phyloP scores from a whole-genome alignment of 2,888 invertebrate species.

The Ormia ochracea region DNA sequence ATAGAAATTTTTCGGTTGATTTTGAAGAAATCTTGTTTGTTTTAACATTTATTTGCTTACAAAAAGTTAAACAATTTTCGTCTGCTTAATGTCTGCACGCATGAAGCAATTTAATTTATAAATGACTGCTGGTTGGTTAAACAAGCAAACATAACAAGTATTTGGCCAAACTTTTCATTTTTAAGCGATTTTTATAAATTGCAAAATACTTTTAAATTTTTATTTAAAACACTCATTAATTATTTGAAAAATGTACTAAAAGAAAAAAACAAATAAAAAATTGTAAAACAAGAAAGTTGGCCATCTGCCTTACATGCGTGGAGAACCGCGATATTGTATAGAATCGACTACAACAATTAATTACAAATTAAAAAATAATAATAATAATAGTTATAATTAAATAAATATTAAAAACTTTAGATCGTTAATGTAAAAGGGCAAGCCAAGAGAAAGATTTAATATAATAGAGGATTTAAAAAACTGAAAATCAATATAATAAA shows the following conservation, averaged over 20 bases:
- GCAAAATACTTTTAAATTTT: background rate
- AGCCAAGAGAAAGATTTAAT: too few relatives aligned
- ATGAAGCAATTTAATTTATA: constrained; percentile 30
- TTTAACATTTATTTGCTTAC: background rate
- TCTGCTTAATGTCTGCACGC: constrained; percentile 58
- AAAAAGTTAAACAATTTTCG: constrained; percentile 39
- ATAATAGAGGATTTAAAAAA: too few relatives aligned
- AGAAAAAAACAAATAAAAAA: background rate
- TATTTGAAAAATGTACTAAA: background rate
- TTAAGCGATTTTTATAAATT: background rate
- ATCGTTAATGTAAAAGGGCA: too few relatives aligned
- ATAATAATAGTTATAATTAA: too few relatives aligned
- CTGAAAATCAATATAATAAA: too few relatives aligned
- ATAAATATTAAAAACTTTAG: too few relatives aligned
- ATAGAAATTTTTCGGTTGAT: background rate
- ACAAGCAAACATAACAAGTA: background rate
- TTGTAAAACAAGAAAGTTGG: background rate
- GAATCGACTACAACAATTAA: too few relatives aligned
- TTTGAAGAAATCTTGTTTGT: constrained; percentile 40
- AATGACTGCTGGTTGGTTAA: constrained; percentile 36
- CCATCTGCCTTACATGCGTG: too few relatives aligned
- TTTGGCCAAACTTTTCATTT: constrained; percentile 21
- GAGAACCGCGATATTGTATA: too few relatives aligned
- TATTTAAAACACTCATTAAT: background rate
- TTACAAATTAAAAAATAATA: too few relatives aligned